Percentiles rank a stretch among this genome's conserved stretches.
phyloP scores from a whole-genome alignment of 2,113 vertebrate genomes.

The Tautogolabrus adspersus region DNA sequence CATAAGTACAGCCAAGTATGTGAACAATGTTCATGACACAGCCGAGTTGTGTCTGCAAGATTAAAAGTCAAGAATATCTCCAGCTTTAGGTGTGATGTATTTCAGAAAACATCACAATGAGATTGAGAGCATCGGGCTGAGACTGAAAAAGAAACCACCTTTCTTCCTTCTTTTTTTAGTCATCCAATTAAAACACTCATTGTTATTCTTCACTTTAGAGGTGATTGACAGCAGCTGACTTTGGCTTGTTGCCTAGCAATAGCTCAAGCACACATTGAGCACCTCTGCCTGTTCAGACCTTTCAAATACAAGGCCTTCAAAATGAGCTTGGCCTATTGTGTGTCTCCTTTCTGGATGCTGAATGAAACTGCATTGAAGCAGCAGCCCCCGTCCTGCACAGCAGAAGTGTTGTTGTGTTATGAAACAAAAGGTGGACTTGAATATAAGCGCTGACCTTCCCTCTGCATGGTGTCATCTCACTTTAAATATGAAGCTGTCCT shows the following conservation, averaged over 20 bases:
- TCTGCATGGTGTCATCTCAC: slow-evolving; percentile 12
- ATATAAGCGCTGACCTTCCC: slow-evolving; percentile 17
- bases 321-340: slow-evolving; percentile 26
- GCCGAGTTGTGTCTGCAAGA: too few species aligned
- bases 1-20: too few species aligned
- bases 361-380: slow-evolving; percentile 28
- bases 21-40: too few species aligned
- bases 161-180: slow-evolving; percentile 14
- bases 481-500: slow-evolving; percentile 42
- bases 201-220: slow-evolving; percentile 21
- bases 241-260: slow-evolving; percentile 58
- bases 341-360: background rate
- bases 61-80: too few species aligned
- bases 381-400: background rate
- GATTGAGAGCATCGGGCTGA: background rate
- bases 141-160: background rate
- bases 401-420: slow-evolving; percentile 1
- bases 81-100: too few species aligned
- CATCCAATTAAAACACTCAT: slow-evolving; percentile 42
- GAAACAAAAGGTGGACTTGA: slow-evolving; percentile 3
- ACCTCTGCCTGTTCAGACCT: slow-evolving; percentile 27
- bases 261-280: slow-evolving; percentile 30
- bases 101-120: too few species aligned
- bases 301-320: slow-evolving; percentile 51
- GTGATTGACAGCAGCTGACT: slow-evolving; percentile 43